Conservation (phyloP, 2,797 vertebrate genomes). For the Gallinago nigripennis region DNA sequence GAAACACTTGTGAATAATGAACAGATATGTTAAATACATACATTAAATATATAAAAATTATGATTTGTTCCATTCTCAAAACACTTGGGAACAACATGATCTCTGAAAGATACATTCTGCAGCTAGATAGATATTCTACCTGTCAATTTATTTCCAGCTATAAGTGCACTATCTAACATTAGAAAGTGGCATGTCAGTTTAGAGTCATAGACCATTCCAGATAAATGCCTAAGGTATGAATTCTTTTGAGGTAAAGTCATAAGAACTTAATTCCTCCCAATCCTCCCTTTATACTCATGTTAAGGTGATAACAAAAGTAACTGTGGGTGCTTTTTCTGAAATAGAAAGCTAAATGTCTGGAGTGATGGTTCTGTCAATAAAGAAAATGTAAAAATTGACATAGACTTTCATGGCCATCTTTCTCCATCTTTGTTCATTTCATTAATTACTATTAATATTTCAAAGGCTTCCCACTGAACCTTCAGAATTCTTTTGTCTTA, state of each 20-base stretch:
- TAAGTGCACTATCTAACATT: neutral
- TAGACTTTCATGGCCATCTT: constrained; percentile 10
- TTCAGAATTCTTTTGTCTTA: neutral
- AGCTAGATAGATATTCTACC: neutral
- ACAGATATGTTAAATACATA: constrained; percentile 56
- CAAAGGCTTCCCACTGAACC: neutral
- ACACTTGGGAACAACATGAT: constrained; percentile 13
- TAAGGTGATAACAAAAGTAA: neutral
- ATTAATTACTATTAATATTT: neutral
- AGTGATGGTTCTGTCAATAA: constrained; percentile 7
- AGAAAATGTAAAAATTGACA: constrained; percentile 10
- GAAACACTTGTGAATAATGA: constrained; percentile 68
- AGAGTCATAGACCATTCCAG: neutral
- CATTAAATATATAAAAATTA: constrained; percentile 47
- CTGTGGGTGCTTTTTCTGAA: neutral
- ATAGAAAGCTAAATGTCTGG: neutral
- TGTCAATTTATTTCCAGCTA: neutral
- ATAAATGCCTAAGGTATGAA: neutral
- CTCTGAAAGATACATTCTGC: neutral
- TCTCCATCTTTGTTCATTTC: neutral
- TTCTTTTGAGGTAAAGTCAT: neutral
- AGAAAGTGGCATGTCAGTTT: neutral
- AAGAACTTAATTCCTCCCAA: neutral
- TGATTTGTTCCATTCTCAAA: constrained; percentile 14
- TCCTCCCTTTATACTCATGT: neutral